These are phyloP conservation scores for Maniola hyperantus DNA, from an alignment of 2,888 invertebrate species.

Conservation along the genomic window DNA sequence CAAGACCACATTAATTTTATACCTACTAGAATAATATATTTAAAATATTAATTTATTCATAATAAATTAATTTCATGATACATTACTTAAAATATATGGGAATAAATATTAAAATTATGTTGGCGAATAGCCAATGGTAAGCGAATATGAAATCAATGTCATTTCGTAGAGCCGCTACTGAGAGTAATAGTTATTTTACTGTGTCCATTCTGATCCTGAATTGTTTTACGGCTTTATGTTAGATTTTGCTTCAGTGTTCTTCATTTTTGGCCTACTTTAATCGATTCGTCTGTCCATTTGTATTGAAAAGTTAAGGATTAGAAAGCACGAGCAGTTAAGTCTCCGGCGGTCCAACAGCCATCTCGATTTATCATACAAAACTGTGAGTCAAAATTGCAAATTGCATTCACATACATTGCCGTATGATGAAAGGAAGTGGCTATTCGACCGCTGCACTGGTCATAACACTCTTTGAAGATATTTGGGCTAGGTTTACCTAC, in stretches of 20 bases:
- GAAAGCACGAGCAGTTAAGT: no score
- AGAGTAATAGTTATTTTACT: constrained; percentile 18
- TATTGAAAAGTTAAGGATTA: no score
- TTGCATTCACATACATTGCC: no score
- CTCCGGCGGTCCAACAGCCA: no score
- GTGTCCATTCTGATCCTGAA: neutral
- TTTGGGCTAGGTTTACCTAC: no score
- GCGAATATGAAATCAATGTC: constrained; percentile 22
- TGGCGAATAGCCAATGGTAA: constrained; percentile 29
- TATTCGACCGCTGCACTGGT: no score
- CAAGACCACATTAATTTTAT: neutral
- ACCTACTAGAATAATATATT: neutral
- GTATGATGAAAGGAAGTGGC: no score
- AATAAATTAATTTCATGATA: constrained; percentile 5
- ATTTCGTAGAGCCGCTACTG: constrained; percentile 15
- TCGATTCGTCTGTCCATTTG: no score
- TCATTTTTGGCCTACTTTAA: no score
- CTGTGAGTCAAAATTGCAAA: no score
- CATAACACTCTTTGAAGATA: no score
- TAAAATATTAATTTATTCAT: neutral
- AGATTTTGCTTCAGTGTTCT: neutral
- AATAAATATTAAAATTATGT: constrained; percentile 24
- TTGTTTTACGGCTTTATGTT: neutral
- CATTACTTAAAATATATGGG: constrained; percentile 10
- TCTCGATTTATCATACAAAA: no score